Conservation (phyloP, 2,113 vertebrate species). For the Eolophus roseicapilla region DNA sequence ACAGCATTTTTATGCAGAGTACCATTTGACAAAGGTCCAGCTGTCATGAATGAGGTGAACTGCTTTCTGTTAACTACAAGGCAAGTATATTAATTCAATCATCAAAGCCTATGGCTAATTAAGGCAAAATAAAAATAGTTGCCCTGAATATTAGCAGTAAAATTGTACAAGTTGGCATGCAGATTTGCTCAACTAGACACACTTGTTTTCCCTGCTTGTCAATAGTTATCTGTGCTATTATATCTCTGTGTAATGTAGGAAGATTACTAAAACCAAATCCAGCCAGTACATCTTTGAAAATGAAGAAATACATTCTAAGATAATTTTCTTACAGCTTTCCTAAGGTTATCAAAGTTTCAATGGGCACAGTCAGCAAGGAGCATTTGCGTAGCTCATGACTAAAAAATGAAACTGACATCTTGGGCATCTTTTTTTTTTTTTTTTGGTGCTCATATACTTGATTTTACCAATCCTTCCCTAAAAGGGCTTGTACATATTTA, state of each 20-base stretch:
- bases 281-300: conserved; percentile 77
- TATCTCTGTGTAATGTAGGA: conserved; percentile 80
- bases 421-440: not conserved
- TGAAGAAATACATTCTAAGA: not conserved
- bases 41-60: not conserved
- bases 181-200: not conserved
- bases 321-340: not conserved
- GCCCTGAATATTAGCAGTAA: not conserved
- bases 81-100: not conserved
- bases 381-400: not conserved
- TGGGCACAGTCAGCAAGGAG: not conserved
- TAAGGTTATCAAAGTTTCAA: not conserved
- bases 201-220: conserved; percentile 72
- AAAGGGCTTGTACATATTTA: not conserved
- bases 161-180: not conserved
- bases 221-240: conserved; percentile 83
- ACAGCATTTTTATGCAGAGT: not conserved
- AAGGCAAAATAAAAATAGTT: not conserved
- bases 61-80: not conserved
- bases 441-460: not conserved
- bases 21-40: not conserved
- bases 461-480: not conserved
- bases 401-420: not conserved
- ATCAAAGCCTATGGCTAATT: not conserved
- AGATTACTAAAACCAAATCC: conserved; percentile 78